Percentiles rank a stretch among this genome's conserved stretches.
These are phyloP conservation scores for Gymnothorax reevesii DNA, from an alignment of 2,797 vertebrate genomes.

Conservation along the genomic window DNA sequence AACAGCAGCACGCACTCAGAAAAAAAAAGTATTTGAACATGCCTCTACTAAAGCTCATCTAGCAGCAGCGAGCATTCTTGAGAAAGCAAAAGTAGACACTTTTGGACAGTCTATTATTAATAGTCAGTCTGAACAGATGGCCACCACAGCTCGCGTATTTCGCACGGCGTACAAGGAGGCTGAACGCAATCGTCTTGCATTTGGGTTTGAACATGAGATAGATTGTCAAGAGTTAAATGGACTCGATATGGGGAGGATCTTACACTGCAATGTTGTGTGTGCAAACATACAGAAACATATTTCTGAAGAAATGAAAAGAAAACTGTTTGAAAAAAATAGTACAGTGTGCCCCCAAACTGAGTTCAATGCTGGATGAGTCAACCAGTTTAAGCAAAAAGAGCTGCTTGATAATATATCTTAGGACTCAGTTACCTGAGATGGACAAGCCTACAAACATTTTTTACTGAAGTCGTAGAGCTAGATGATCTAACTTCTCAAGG, in stretches of 20 bases:
- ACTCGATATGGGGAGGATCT: slow-evolving; percentile 30
- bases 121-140: slow-evolving; percentile 21
- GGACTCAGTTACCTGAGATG: slow-evolving; percentile 31
- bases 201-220: slow-evolving; percentile 31
- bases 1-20: slow-evolving; percentile 25
- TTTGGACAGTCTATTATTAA: slow-evolving; percentile 3
- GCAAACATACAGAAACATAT: slow-evolving; percentile 29
- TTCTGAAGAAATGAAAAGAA: slow-evolving; percentile 19
- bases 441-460: slow-evolving; percentile 24
- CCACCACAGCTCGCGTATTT: slow-evolving; percentile 27
- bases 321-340: slow-evolving; percentile 21
- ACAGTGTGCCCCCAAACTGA: slow-evolving; percentile 30
- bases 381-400: slow-evolving; percentile 28
- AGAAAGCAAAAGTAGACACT: slow-evolving; percentile 25
- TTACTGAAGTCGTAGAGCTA: slow-evolving; percentile 19
- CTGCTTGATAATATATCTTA: slow-evolving; percentile 29
- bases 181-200: slow-evolving; percentile 17
- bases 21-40: slow-evolving; percentile 29
- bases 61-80: slow-evolving; percentile 18
- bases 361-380: slow-evolving; percentile 29
- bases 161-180: slow-evolving; percentile 34
- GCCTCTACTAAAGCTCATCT: slow-evolving; percentile 15
- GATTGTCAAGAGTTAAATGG: slow-evolving; percentile 36
- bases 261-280: slow-evolving; percentile 38
- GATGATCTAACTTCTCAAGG: slow-evolving; percentile 23